phyloP scores from a whole-genome alignment of 2,888 invertebrate genomes.

The Vanessa cardui region DNA sequence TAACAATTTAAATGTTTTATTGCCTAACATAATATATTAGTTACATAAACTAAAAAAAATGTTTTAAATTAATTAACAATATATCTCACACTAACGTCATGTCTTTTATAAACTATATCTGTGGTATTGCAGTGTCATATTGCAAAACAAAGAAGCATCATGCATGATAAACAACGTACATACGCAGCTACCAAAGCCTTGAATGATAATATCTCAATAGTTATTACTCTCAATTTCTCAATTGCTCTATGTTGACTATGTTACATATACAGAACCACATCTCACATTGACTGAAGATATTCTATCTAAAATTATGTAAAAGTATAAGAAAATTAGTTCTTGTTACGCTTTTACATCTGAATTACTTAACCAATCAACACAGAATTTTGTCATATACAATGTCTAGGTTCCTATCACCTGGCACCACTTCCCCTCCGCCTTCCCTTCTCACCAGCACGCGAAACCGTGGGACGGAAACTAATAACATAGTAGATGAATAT shows the following conservation, averaged over 20 bases:
- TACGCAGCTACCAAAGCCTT: constrained; percentile 43
- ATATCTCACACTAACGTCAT: not conserved
- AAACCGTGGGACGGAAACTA: too few relatives aligned
- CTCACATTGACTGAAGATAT: constrained; percentile 33
- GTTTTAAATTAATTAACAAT: not conserved
- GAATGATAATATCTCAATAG: constrained; percentile 53
- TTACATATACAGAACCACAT: constrained; percentile 47
- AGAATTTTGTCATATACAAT: too few relatives aligned
- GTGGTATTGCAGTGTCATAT: constrained; percentile 9
- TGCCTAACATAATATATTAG: not conserved
- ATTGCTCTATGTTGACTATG: constrained; percentile 51
- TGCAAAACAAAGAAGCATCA: constrained; percentile 13
- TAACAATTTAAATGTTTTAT: not conserved
- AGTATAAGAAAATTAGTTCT: too few relatives aligned
- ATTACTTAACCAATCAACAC: not conserved
- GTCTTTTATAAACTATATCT: not conserved
- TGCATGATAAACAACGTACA: constrained; percentile 15
- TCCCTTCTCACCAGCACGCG: too few relatives aligned
- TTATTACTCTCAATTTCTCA: constrained; percentile 74
- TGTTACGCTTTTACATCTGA: not conserved
- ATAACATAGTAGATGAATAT: too few relatives aligned
- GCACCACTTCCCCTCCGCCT: too few relatives aligned
- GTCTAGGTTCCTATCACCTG: too few relatives aligned
- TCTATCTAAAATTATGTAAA: not conserved
- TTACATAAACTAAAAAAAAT: not conserved